Percentiles rank a stretch among this genome's conserved stretches.
These are phyloP conservation scores for Strigamia transsilvanica DNA, from an alignment of 2,888 invertebrate species.

Conservation along the genomic window DNA sequence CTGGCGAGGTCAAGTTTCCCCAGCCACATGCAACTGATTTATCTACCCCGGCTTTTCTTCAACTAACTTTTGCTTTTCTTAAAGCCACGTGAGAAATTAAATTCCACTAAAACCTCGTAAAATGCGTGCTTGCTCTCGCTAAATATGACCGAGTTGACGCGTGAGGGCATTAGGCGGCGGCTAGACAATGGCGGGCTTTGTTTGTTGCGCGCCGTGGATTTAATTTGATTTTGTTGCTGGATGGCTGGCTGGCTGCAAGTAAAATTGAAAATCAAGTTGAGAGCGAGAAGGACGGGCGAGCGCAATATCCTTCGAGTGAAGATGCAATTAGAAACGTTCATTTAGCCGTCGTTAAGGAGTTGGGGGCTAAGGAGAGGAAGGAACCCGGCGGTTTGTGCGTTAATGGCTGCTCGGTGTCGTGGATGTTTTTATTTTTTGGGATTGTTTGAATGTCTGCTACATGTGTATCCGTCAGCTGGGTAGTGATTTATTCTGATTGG, in stretches of 20 bases:
- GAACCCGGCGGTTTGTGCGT: background rate
- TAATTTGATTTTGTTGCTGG: slow-evolving; percentile 28
- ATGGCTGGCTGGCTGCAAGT: background rate
- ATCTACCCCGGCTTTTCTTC: background rate
- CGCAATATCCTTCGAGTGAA: background rate
- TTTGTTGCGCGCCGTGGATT: background rate
- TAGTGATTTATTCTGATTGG: background rate
- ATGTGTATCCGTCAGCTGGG: background rate
- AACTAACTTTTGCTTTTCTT: background rate
- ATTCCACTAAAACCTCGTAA: too few species aligned
- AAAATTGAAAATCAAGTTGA: slow-evolving; percentile 12
- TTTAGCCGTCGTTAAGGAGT: slow-evolving; percentile 10
- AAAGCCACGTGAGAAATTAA: background rate
- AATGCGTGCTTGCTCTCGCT: too few species aligned
- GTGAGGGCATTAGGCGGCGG: background rate
- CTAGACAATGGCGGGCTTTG: background rate
- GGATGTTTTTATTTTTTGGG: background rate
- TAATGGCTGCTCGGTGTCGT: background rate
- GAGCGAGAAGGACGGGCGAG: background rate
- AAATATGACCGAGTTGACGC: background rate
- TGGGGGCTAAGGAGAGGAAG: background rate
- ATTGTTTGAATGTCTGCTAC: background rate
- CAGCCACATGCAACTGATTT: slow-evolving; percentile 12
- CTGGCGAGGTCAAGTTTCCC: slow-evolving; percentile 33
- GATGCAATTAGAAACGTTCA: slow-evolving; percentile 12